Base-by-base conservation (phyloP, 1,140 invertebrate genomes). In the Myzus persicae region DNA sequence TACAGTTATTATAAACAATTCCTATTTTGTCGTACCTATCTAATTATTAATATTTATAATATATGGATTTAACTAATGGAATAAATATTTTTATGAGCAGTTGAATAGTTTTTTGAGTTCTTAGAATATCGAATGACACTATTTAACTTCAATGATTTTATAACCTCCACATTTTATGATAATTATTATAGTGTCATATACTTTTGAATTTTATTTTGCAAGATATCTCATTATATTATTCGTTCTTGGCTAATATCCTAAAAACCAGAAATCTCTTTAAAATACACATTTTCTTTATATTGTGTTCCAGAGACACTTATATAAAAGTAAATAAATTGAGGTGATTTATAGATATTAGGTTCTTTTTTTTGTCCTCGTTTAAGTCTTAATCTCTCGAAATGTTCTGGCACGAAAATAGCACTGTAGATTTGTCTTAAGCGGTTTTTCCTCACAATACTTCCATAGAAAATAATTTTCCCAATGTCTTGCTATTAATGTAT, bases 301-400 rank as follows among this genome's bases (percentile, higher is more conserved):
- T 40, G 40, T 40, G 18, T 90, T 67, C 51, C 38, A n/a, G 38
- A 42, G 38, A 59, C 42, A 90, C 38, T 67, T 67, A 54, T n/a
- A 48, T n/a, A 90, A 67, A 42, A 42, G 51, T 42, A 67, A 67
- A 90, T 89, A 89, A 54, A 90, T 90, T 26, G 36, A 54, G 48
- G 38, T 40, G 89, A 90, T 90, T 90, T 48, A 67, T 42, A 42
- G 89, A 59, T 59, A 42, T 59, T 31, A 90, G 26, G 48, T 26
- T 40, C 40, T 59, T 90, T 44, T 42, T 88, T 59, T 90, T 59
- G 14, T 42, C 38, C 36, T 42, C 89, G 38, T 67, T 89, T 90
- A 90, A 42, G 54, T 67, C 51, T 90, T 90, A 90, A 90, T 90
- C 54, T 59, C 42, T 67, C 38, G 54, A 42, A 90, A 90, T n/a